Percentiles rank a stretch among this genome's conserved stretches.
Evolutionary conservation across 1,140 invertebrate species (phyloP).

Genomic region (Bombus affinis): DNA sequence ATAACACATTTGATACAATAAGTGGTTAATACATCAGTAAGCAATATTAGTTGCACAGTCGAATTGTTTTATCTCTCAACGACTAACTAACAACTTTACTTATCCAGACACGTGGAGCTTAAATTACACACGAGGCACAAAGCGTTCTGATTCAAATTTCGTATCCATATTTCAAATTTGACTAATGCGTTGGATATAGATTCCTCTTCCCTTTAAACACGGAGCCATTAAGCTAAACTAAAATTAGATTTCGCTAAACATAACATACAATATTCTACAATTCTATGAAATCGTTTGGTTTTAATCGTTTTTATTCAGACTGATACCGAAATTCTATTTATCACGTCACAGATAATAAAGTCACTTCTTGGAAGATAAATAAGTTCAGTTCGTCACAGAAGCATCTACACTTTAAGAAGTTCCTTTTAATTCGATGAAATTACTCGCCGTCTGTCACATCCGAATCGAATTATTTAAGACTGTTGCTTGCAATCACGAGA

Average conservation of each 20-base stretch:
- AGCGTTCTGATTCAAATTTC: not conserved
- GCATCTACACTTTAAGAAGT: not conserved
- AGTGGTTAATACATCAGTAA: not conserved
- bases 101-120: not conserved
- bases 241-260: not conserved
- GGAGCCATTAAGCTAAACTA: not conserved
- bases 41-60: not conserved
- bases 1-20: too few relatives aligned
- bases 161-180: not conserved
- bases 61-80: not conserved
- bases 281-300: not conserved
- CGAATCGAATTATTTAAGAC: slow-evolving; percentile 1
- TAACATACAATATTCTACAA: not conserved
- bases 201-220: not conserved
- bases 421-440: not conserved
- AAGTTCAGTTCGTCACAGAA: not conserved
- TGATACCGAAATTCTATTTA: too few relatives aligned
- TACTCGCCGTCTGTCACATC: not conserved
- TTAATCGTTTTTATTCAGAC: too few relatives aligned
- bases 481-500: not conserved
- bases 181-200: too few relatives aligned
- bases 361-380: too few relatives aligned
- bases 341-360: not conserved
- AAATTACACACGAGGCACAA: not conserved
- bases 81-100: not conserved